A percentile compares a stretch with the other conserved stretches of the same genome.
phyloP scores from a whole-genome alignment of 2,113 vertebrate species.

The Ageneiosus marmoratus region DNA sequence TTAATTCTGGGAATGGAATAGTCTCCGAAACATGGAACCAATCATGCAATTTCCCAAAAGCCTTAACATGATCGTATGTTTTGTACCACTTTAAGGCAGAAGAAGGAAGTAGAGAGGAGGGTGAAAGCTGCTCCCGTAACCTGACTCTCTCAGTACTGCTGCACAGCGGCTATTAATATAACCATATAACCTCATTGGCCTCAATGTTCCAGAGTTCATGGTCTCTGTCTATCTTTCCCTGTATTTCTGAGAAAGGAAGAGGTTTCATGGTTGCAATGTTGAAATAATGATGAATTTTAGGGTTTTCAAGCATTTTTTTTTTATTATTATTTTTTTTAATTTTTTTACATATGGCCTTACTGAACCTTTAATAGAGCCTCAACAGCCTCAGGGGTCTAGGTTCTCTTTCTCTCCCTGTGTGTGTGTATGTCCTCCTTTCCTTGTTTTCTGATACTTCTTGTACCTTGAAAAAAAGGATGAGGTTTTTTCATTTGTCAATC shows the following conservation, averaged over 20 bases:
- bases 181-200: slow-evolving; percentile 22
- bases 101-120: slow-evolving; percentile 49
- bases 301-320: not conserved
- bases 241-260: slow-evolving; percentile 18
- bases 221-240: slow-evolving; percentile 37
- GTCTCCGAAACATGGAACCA: not conserved
- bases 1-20: not conserved
- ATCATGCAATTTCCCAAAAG: not conserved
- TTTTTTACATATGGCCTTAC: not conserved
- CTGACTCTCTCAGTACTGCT: slow-evolving; percentile 45
- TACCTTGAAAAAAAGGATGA: too few relatives aligned
- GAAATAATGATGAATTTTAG: slow-evolving; percentile 18
- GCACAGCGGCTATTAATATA: slow-evolving; percentile 47
- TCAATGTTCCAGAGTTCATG: slow-evolving; percentile 20
- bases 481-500: not conserved
- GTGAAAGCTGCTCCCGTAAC: slow-evolving; percentile 62
- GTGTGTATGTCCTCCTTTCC: not conserved
- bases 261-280: slow-evolving; percentile 15
- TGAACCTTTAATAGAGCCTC: slow-evolving; percentile 7
- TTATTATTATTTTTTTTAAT: not conserved
- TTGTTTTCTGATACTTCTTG: not conserved
- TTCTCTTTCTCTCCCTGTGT: not conserved
- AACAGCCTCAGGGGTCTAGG: slow-evolving; percentile 5
- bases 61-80: not conserved
- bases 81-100: slow-evolving; percentile 40